A percentile compares a stretch with the other conserved stretches of the same genome.
Evolutionary conservation across 2,797 vertebrate genomes (phyloP).

Genomic region (Sebastes matsubarae): DNA sequence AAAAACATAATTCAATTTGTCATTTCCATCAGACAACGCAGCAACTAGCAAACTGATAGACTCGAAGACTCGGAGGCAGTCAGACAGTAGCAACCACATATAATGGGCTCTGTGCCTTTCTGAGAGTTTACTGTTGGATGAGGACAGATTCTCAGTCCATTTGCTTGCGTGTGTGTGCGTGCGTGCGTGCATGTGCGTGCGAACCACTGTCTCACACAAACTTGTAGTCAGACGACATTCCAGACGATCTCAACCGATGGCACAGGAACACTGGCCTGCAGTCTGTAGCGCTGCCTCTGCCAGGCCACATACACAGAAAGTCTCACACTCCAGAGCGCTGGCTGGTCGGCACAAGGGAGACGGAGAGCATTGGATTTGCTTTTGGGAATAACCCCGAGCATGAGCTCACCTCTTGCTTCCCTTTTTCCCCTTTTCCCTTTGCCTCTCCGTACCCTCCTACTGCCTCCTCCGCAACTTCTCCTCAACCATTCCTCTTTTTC

Average conservation of each 20-base stretch:
- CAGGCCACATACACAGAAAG: constrained; percentile 8
- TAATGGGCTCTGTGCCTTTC: constrained; percentile 2
- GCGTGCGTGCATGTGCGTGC: neutral
- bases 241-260: constrained; percentile 64
- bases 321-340: constrained; percentile 3
- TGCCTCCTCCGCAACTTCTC: constrained; percentile 25
- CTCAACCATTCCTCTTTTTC: constrained; percentile 34
- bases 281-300: constrained; percentile 33
- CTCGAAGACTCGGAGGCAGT: neutral
- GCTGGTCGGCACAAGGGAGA: constrained; percentile 1
- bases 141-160: constrained; percentile 39
- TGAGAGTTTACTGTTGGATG: constrained; percentile 22
- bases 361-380: constrained; percentile 15
- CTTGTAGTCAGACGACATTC: constrained; percentile 77
- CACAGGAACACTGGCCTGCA: constrained; percentile 48
- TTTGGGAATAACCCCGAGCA: constrained; percentile 43
- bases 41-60: neutral
- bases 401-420: constrained; percentile 18
- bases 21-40: neutral
- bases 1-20: neutral
- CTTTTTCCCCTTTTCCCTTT: neutral
- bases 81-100: constrained; percentile 22
- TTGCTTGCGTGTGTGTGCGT: constrained; percentile 17
- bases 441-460: neutral
- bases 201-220: constrained; percentile 55